Conservation (phyloP, 1,140 invertebrate species). For the Drosophila equinoxialis region DNA sequence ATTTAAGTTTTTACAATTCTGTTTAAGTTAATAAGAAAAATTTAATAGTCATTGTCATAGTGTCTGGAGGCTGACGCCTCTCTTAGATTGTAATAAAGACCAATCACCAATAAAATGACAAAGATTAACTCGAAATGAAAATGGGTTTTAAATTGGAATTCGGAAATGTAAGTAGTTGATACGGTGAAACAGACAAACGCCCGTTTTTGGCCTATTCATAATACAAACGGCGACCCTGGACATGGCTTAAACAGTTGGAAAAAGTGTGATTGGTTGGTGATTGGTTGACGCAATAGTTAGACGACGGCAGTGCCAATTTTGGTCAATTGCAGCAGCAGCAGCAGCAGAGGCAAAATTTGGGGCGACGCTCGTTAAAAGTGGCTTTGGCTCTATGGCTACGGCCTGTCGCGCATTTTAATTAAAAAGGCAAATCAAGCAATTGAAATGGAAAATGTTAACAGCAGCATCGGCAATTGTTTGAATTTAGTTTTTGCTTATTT, state of each 20-base stretch:
- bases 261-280: conserved; percentile 7
- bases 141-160: too few species aligned
- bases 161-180: too few species aligned
- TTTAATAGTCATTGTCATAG: too few species aligned
- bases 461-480: conserved; percentile 58
- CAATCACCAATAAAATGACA: too few species aligned
- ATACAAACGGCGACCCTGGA: background rate
- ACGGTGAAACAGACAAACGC: too few species aligned
- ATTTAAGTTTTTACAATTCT: too few species aligned
- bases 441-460: conserved; percentile 63
- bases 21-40: too few species aligned
- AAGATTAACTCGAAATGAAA: too few species aligned
- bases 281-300: conserved; percentile 44
- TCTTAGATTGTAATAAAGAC: too few species aligned
- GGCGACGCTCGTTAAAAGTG: conserved; percentile 58
- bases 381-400: conserved; percentile 27
- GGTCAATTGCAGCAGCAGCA: conserved; percentile 41
- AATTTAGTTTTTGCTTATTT: conserved; percentile 45
- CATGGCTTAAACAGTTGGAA: conserved; percentile 6
- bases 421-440: conserved; percentile 47
- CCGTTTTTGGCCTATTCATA: too few species aligned
- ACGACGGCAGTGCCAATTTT: conserved; percentile 61
- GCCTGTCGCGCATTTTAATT: conserved; percentile 68
- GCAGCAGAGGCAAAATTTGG: conserved; percentile 66
- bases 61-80: too few species aligned